Evolutionary conservation across 2,888 invertebrate species (phyloP).

Genomic region (Actias luna): DNA sequence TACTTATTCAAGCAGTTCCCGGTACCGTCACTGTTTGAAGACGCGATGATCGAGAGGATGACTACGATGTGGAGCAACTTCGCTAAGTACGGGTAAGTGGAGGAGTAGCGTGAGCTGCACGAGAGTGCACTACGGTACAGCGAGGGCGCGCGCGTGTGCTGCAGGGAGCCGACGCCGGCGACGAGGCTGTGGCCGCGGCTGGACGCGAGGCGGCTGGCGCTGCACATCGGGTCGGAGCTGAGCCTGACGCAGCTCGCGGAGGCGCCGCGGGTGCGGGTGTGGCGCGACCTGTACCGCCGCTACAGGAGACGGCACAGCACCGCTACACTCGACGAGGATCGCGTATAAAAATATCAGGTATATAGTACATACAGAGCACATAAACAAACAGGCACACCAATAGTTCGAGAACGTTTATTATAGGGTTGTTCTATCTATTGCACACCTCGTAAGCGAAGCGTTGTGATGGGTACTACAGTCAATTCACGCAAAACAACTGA

Average conservation of each 20-base stretch:
- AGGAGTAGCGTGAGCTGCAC: background rate
- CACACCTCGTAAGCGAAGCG: too few relatives aligned
- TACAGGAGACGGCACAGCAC: background rate
- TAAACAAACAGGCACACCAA: too few relatives aligned
- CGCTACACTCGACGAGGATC: too few relatives aligned
- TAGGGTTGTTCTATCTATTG: too few relatives aligned
- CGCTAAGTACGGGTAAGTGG: conserved; percentile 30
- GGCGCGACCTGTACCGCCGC: background rate
- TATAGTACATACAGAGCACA: too few relatives aligned
- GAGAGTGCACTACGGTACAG: background rate
- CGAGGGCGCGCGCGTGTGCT: background rate
- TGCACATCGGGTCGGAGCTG: background rate
- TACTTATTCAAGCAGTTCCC: conserved; percentile 30
- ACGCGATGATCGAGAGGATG: conserved; percentile 27
- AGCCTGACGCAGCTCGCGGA: background rate
- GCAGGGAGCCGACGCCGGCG: background rate
- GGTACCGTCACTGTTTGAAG: conserved; percentile 25
- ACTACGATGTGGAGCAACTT: conserved; percentile 35
- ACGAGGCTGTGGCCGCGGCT: background rate
- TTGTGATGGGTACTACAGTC: too few relatives aligned
- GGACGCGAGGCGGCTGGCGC: background rate
- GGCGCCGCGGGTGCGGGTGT: background rate
- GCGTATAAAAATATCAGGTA: too few relatives aligned
- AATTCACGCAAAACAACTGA: too few relatives aligned
- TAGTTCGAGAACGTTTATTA: too few relatives aligned